Conservation (phyloP, 2,888 invertebrate species). For the Timema podura region DNA sequence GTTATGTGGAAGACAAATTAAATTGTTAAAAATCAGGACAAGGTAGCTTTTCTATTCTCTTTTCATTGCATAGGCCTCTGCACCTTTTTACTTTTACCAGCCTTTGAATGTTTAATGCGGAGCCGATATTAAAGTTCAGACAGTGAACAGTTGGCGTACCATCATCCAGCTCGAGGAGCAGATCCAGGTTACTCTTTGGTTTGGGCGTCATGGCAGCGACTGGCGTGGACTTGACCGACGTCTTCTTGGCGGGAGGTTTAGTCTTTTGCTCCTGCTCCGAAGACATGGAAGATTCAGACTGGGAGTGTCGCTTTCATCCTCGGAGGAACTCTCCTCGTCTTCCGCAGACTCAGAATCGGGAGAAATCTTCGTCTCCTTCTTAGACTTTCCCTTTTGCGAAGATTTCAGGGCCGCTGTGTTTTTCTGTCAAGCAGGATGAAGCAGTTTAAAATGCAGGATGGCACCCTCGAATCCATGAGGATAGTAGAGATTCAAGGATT, state of each 20-base stretch:
- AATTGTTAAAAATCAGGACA: too few relatives aligned
- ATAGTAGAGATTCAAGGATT: too few relatives aligned
- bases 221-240: constrained; percentile 35
- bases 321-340: constrained; percentile 31
- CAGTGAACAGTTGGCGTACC: constrained; percentile 45
- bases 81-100: too few relatives aligned
- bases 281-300: constrained; percentile 43
- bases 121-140: too few relatives aligned
- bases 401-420: too few relatives aligned
- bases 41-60: too few relatives aligned
- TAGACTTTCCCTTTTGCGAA: not conserved
- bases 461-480: too few relatives aligned
- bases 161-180: constrained; percentile 76
- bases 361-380: constrained; percentile 12
- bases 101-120: too few relatives aligned
- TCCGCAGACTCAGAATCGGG: constrained; percentile 31
- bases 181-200: constrained; percentile 67
- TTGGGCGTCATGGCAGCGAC: constrained; percentile 23
- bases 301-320: constrained; percentile 39
- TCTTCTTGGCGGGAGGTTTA: constrained; percentile 41
- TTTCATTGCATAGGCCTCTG: too few relatives aligned
- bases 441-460: too few relatives aligned
- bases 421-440: too few relatives aligned
- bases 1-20: too few relatives aligned
- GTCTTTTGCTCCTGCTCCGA: constrained; percentile 44